These are phyloP conservation scores for Nomada fucata DNA, from an alignment of 2,888 invertebrate genomes.

Conservation along the genomic window DNA sequence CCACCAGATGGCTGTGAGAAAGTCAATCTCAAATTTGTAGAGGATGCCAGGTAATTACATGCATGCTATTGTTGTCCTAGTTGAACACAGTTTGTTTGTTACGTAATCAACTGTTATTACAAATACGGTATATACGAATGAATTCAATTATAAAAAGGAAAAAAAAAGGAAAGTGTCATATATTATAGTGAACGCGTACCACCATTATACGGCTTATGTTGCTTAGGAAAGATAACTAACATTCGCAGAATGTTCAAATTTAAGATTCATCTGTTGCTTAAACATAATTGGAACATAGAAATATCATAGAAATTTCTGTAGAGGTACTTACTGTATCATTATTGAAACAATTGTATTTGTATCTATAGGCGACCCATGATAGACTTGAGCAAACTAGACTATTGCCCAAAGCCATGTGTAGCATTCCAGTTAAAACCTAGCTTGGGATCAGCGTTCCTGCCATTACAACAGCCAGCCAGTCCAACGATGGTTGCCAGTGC, in stretches of 20 bases:
- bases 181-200: neutral
- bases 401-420: conserved; percentile 87
- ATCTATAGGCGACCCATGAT: conserved; percentile 83
- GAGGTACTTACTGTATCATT: neutral
- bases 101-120: neutral
- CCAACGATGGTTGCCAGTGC: conserved; percentile 79
- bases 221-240: neutral
- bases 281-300: neutral
- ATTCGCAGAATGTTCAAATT: neutral
- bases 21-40: conserved; percentile 89
- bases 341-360: conserved; percentile 60
- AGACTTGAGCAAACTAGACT: conserved; percentile 84
- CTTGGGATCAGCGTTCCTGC: conserved; percentile 92
- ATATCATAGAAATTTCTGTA: conserved; percentile 2
- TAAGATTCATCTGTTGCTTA: neutral
- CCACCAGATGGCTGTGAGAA: conserved; percentile 96
- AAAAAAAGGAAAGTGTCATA: conserved; percentile 1
- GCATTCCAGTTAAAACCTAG: conserved; percentile 92
- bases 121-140: neutral
- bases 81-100: neutral
- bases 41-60: conserved; percentile 85
- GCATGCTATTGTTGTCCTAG: conserved; percentile 9
- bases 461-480: conserved; percentile 86
- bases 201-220: neutral
- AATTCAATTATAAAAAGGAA: neutral